Percentiles rank a stretch among this genome's conserved stretches.
phyloP scores from a whole-genome alignment of 2,797 vertebrate genomes.

The Falco columbarius region DNA sequence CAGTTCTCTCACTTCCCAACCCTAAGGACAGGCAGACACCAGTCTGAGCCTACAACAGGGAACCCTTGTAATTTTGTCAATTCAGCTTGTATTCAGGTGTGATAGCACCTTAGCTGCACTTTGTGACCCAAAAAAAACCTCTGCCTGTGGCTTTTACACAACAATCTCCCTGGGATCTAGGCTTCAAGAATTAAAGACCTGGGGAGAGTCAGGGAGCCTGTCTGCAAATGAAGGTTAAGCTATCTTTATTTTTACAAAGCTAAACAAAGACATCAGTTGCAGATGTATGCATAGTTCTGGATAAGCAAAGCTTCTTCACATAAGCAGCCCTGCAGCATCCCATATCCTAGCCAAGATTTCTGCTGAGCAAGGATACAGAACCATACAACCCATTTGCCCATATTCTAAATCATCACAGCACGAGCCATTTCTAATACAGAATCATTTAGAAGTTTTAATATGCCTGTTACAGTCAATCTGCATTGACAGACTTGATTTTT shows the following conservation, averaged over 20 bases:
- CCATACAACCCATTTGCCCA: not conserved
- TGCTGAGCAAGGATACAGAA: not conserved
- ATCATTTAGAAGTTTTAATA: not conserved
- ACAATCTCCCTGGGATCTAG: not conserved
- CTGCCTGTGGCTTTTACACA: not conserved
- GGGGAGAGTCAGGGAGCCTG: not conserved
- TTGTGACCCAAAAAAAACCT: not conserved
- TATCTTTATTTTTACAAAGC: not conserved
- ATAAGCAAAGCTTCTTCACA: not conserved
- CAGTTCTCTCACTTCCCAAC: not conserved
- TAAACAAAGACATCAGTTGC: not conserved
- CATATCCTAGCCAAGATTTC: not conserved
- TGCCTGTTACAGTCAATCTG: not conserved
- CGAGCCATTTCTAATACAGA: not conserved
- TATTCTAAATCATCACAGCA: not conserved
- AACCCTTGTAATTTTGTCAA: not conserved
- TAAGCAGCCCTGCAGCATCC: not conserved
- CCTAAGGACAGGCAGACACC: not conserved
- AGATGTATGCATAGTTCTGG: fast-evolving
- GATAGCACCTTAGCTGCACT: not conserved
- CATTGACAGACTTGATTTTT: not conserved
- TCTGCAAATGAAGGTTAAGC: not conserved
- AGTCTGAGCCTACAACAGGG: not conserved
- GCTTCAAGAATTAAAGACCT: not conserved
- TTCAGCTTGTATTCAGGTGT: not conserved